Conservation (phyloP, 2,113 vertebrate species). For the Pagrus major region DNA sequence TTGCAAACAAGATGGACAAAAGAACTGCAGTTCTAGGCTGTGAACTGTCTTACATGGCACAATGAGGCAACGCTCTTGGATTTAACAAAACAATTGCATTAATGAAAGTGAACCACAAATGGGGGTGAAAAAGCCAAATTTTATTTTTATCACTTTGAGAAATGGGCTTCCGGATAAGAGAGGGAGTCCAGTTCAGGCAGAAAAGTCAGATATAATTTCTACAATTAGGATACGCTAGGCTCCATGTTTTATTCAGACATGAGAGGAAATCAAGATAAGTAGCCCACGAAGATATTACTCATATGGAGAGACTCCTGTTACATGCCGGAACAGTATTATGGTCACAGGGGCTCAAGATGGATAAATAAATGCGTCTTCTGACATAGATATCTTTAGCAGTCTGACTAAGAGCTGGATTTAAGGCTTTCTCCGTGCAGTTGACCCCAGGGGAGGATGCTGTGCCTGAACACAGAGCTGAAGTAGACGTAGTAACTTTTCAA, state of each 20-base stretch:
- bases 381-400: conserved; percentile 63
- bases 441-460: conserved; percentile 48
- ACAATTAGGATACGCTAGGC: conserved; percentile 46
- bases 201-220: conserved; percentile 61
- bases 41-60: conserved; percentile 23
- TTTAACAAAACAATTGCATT: conserved; percentile 58
- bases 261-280: conserved; percentile 72
- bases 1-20: conserved; percentile 1
- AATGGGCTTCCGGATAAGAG: conserved; percentile 52
- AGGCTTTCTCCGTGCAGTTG: conserved; percentile 42
- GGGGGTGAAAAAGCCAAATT: not conserved
- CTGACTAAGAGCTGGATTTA: conserved; percentile 59
- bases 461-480: conserved; percentile 45
- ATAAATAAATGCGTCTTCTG: conserved; percentile 46
- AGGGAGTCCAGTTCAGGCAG: conserved; percentile 19
- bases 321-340: conserved; percentile 45
- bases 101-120: conserved; percentile 60
- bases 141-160: conserved; percentile 50
- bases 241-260: conserved; percentile 56
- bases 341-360: conserved; percentile 50
- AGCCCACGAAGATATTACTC: conserved; percentile 64
- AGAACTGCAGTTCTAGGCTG: not conserved
- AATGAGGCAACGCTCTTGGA: conserved; percentile 34
- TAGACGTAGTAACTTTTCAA: conserved; percentile 40
- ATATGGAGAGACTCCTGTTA: conserved; percentile 46